Conservation (phyloP, 2,888 invertebrate species). For the Macrosiphum euphorbiae region DNA sequence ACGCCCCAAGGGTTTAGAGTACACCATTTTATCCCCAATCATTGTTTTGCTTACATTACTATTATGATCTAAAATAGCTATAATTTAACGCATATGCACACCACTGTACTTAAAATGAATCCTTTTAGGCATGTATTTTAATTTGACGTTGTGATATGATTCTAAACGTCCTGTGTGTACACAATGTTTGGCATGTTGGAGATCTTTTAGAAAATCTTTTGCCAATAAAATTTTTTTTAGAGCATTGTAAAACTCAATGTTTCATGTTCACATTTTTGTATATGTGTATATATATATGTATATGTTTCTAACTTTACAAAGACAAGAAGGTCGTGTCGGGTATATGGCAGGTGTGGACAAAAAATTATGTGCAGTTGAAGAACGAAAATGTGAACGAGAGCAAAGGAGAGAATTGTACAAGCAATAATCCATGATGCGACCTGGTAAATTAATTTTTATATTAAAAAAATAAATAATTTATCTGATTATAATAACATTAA, state of each 20-base stretch:
- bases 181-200: slow-evolving; percentile 24
- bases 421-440: no score
- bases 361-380: slow-evolving; percentile 7
- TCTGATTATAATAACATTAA: background rate
- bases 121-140: slow-evolving; percentile 59
- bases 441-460: no score
- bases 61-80: slow-evolving; percentile 61
- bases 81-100: slow-evolving; percentile 33
- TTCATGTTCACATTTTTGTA: no score
- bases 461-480: background rate
- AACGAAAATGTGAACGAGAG: background rate
- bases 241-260: no score
- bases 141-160: slow-evolving; percentile 51
- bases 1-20: background rate
- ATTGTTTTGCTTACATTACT: background rate
- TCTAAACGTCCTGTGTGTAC: slow-evolving; percentile 35
- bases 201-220: slow-evolving; percentile 10
- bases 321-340: background rate
- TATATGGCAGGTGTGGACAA: background rate
- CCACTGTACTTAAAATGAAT: slow-evolving; percentile 49
- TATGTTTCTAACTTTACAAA: slow-evolving; percentile 10
- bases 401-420: background rate
- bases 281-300: no score
- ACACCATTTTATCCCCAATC: no score
- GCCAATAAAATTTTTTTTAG: slow-evolving; percentile 1